Conservation (phyloP, 2,113 vertebrate genomes). For the Nyctibius bracteatus region DNA sequence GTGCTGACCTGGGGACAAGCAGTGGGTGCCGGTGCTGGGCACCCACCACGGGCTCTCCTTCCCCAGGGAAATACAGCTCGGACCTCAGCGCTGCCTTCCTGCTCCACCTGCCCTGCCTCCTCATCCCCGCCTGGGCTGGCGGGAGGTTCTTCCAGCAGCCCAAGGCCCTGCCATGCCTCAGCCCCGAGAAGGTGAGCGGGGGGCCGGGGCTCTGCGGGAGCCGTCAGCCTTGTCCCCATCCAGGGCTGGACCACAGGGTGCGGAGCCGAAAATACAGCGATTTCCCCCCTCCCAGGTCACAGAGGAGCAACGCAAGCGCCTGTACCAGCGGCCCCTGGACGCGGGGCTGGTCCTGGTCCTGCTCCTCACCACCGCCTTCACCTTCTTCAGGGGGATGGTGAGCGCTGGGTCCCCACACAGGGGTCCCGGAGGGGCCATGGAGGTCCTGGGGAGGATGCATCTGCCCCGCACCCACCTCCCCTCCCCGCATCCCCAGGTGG, state of each 20-base stretch:
- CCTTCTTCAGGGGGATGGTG: slow-evolving; percentile 88
- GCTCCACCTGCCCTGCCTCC: slow-evolving; percentile 81
- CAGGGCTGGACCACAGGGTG: rapidly evolving
- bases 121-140: slow-evolving; percentile 79
- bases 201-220: rapidly evolving
- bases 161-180: slow-evolving; percentile 40
- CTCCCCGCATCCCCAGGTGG: slow-evolving; percentile 70
- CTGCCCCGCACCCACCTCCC: rapidly evolving
- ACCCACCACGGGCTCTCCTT: background rate
- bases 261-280: rapidly evolving
- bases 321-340: slow-evolving; percentile 80
- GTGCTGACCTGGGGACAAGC: background rate
- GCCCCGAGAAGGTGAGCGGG: slow-evolving; percentile 72
- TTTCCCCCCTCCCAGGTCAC: slow-evolving; percentile 64
- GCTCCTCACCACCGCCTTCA: slow-evolving; percentile 74
- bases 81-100: slow-evolving; percentile 84
- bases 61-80: slow-evolving; percentile 84
- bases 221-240: rapidly evolving
- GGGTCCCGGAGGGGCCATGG: rapidly evolving
- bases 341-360: slow-evolving; percentile 74
- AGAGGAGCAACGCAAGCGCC: slow-evolving; percentile 75
- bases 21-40: rapidly evolving
- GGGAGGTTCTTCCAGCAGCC: slow-evolving; percentile 73
- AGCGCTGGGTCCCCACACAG: background rate
- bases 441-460: rapidly evolving